Base-by-base conservation (phyloP, 2,797 vertebrate species). In the Paramormyrops hopkinsi region DNA sequence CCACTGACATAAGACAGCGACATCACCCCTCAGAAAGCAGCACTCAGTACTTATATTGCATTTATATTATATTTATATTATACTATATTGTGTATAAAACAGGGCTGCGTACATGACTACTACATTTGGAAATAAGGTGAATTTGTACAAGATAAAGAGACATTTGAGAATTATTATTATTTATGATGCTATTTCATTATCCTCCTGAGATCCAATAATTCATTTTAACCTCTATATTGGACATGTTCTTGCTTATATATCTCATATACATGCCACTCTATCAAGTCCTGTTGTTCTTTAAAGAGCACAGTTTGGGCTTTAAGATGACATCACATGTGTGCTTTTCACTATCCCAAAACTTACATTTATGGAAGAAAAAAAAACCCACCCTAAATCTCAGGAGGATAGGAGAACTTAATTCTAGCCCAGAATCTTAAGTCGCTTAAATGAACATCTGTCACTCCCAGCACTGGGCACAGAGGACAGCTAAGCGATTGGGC, bases 1-100 rank as follows among this genome's bases (percentile, higher is more conserved):
- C 91, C 86, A 96, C 96, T 97, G 92, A 91, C 19, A 85, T 12
- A 69, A 89, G 11, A 91, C 25, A 88, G 19, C n/a, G 0, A 50
- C 44, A 22, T 19, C 12, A 83, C 79, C 17, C 9, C 7, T 76
- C 69, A 85, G 19, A 65, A 89, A 7, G 88, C 33, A 88, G 41
- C 8, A 48, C 14, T 79, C 33, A 19, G 14, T 44, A 3, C 37
- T 37, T 37, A 76, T 8, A 44, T 19, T n/a, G 37, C 73, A 56
- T n/a, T 56, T 56, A n/a, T 56, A 56, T n/a, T 56, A 56, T 7
- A 56, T 56, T 56, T n/a, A 56, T 56, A 56, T 56, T n/a, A 56
- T 56, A 56, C 54, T n/a, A n/a, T 56, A 56, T 2, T 19, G 14
- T 41, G 37, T 76, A 7, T 17, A 82, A 82, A 46, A 44, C 2